Evolutionary conservation across 2,797 vertebrate genomes (phyloP).

Genomic region (Cossypha heuglini): DNA sequence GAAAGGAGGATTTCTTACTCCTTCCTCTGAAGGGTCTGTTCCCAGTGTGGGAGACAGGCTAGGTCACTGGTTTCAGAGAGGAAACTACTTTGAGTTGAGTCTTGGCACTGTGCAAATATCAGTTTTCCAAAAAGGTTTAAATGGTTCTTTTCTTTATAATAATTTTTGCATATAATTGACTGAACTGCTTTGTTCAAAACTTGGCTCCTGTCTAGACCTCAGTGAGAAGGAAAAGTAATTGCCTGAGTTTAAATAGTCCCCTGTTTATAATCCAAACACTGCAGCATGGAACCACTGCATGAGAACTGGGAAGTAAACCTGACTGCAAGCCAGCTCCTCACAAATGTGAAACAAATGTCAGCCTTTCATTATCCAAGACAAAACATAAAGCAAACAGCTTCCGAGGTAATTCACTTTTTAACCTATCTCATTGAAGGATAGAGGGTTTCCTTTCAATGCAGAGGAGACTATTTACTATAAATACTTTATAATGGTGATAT

Average conservation of each 20-base stretch:
- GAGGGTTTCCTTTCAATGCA: neutral
- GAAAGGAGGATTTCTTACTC: neutral
- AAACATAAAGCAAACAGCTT: neutral
- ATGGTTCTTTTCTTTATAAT: neutral
- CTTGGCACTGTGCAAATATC: neutral
- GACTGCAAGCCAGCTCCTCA: slow-evolving; percentile 29
- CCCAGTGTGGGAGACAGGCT: neutral
- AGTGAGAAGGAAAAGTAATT: slow-evolving; percentile 43
- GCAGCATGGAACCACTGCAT: slow-evolving; percentile 8
- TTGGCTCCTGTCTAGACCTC: slow-evolving; percentile 45
- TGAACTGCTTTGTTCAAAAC: slow-evolving; percentile 50
- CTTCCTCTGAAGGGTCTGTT: neutral
- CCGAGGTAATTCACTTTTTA: neutral
- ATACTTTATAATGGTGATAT: neutral
- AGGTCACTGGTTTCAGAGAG: slow-evolving; percentile 1
- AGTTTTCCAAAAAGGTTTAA: slow-evolving; percentile 5
- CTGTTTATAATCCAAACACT: slow-evolving; percentile 46
- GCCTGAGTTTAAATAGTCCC: slow-evolving; percentile 54
- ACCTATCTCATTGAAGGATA: neutral
- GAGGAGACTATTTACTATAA: neutral
- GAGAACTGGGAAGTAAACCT: slow-evolving; percentile 54
- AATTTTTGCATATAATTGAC: slow-evolving; percentile 51
- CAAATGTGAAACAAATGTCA: slow-evolving; percentile 66
- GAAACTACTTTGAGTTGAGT: neutral
- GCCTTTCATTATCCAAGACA: neutral